phyloP scores from a whole-genome alignment of 2,797 vertebrate species.

The Coracias cyanogaster region DNA sequence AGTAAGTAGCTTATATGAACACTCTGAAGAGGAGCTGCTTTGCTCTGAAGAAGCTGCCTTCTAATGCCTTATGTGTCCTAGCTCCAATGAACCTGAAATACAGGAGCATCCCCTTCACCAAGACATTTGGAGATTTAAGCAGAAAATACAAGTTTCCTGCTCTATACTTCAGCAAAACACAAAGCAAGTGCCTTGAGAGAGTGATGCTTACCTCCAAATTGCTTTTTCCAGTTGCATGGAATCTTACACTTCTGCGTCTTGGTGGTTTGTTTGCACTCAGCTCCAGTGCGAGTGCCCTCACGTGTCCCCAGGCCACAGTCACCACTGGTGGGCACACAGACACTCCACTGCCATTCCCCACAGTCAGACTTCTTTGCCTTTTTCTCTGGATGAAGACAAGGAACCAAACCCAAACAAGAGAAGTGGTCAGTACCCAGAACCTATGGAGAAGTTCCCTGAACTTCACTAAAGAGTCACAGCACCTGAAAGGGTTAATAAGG shows the following conservation, averaged over 20 bases:
- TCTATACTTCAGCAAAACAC: neutral
- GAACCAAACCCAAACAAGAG: neutral
- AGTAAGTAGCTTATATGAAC: neutral
- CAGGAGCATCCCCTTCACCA: neutral
- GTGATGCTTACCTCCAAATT: conserved; percentile 89
- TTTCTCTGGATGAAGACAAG: conserved; percentile 84
- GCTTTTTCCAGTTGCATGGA: conserved; percentile 99
- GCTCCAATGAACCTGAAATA: neutral
- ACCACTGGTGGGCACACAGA: conserved; percentile 92
- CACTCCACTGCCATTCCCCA: conserved; percentile 97
- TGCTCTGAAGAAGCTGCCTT: neutral
- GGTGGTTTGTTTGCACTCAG: conserved; percentile 94
- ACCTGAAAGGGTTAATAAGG: neutral
- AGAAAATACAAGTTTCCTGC: neutral
- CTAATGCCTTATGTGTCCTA: neutral
- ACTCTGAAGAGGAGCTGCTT: neutral
- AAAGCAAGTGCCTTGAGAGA: neutral
- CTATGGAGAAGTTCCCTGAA: neutral
- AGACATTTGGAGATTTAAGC: neutral
- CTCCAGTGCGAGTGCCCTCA: conserved; percentile 92
- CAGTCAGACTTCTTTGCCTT: conserved; percentile 96
- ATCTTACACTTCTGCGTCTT: conserved; percentile 99
- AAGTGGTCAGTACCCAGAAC: neutral
- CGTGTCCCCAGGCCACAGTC: conserved; percentile 94
- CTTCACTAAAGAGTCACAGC: neutral